Evolutionary conservation across 2,113 vertebrate species (phyloP), one percentile per base, ranked within the genome.

Genomic region (Girardinichthys multiradiatus): DNA sequence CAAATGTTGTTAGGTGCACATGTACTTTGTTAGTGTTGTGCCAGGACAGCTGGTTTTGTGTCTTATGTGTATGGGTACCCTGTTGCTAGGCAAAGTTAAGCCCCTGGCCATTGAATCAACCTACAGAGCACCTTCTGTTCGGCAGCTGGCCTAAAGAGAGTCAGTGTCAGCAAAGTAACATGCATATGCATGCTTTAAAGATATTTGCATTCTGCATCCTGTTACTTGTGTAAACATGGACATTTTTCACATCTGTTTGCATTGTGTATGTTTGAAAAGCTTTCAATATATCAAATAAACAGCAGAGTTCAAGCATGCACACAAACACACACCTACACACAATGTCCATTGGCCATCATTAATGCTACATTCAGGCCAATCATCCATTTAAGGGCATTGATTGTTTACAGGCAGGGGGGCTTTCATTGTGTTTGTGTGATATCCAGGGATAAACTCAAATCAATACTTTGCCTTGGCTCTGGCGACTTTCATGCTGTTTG

Each of bases 31-130:
- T 89, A 88, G 87, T 93, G 76, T 87, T 75, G 72, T 82, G 67
- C 19, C 13, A 59, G 45, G 28, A 82, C 81, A 81, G 89, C 89
- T 83, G 86, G 82, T 89, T 92, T 89, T 91, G 88, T 92, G 87
- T 92, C 91, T 94, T 87, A 82, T 92, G 93, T 91, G 89, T 81
- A 90, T 91, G 89, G 90, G 85, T 87, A 91, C 92, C 82, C 82
- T 92, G 94, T 94, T 94, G 93, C 94, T 92, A 94, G 93, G 94
- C 93, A 94, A 93, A 93, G 81, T 83, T 91, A 92, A 91, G 84
- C 90, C 87, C 81, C 82, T 89, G 88, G 92, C 90, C 93, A 94
- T 86, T 93, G 86, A 92, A 87, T 83, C 87, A 86, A 87, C 88
- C 85, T 83, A 87, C 63, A 84, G 84, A 81, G 83, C 84, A 87